Conservation (phyloP, 2,797 vertebrate genomes). For the Acanthurus tractus region DNA sequence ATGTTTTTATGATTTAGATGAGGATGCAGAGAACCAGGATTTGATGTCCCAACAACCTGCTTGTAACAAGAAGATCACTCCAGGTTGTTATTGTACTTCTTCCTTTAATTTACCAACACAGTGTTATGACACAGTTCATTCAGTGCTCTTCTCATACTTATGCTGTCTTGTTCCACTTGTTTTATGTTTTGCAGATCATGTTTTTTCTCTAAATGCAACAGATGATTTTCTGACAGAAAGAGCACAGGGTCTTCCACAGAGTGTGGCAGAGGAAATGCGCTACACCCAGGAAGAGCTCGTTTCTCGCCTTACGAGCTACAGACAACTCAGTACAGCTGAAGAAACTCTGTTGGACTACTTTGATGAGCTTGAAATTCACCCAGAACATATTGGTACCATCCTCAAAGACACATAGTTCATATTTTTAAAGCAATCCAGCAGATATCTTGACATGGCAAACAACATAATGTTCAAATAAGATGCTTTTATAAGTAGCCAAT, state of each 20-base stretch:
- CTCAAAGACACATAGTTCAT: background rate
- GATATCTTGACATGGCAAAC: background rate
- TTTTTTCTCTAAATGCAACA: slow-evolving; percentile 88
- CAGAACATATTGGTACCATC: slow-evolving; percentile 88
- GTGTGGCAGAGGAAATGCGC: slow-evolving; percentile 79
- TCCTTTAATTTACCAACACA: background rate
- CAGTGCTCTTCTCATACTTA: background rate
- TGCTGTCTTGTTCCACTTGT: background rate
- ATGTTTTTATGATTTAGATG: slow-evolving; percentile 68
- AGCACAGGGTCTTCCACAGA: slow-evolving; percentile 88
- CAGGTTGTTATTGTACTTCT: slow-evolving; percentile 84
- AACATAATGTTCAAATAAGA: background rate
- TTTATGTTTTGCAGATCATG: slow-evolving; percentile 82
- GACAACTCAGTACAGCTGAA: slow-evolving; percentile 80
- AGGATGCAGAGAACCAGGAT: slow-evolving; percentile 80
- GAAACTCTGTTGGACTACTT: slow-evolving; percentile 92
- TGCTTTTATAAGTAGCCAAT: too few species aligned
- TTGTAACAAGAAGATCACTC: slow-evolving; percentile 87
- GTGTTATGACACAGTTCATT: background rate
- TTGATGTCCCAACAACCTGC: slow-evolving; percentile 64
- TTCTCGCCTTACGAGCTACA: slow-evolving; percentile 83
- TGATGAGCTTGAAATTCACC: slow-evolving; percentile 93
- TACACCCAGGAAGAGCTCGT: slow-evolving; percentile 87
- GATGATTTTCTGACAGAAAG: slow-evolving; percentile 91
- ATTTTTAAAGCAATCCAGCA: background rate